Evolutionary conservation across 2,888 invertebrate species (phyloP).

Genomic region (Cephus pygmeus): DNA sequence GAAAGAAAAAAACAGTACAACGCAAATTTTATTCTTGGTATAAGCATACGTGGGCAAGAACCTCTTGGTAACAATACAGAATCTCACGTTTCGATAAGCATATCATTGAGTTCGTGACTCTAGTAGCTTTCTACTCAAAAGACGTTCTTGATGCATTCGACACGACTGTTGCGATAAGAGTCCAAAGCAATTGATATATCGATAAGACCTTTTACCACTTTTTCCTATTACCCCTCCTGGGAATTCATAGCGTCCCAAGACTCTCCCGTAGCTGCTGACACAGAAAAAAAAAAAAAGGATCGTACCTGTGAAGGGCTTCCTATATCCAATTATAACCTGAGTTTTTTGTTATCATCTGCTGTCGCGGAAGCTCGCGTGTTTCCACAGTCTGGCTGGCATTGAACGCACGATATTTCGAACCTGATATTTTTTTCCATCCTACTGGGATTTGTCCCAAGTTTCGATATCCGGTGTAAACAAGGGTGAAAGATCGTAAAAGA

Average conservation of each 20-base stretch:
- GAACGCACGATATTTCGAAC: not conserved
- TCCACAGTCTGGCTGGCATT: not conserved
- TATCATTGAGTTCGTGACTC: not conserved
- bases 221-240: not conserved
- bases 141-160: not conserved
- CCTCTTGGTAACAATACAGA: not conserved
- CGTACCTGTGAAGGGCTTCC: constrained; percentile 49
- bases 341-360: constrained; percentile 45
- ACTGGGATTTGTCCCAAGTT: not conserved
- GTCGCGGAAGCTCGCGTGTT: constrained; percentile 8
- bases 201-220: not conserved
- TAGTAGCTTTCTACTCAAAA: not conserved
- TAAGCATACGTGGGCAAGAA: not conserved
- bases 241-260: not conserved
- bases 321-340: constrained; percentile 57
- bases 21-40: not conserved
- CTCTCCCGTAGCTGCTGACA: constrained; percentile 44
- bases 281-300: constrained; percentile 53
- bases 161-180: not conserved
- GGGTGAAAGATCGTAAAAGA: not conserved
- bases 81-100: not conserved
- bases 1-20: not conserved
- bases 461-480: not conserved
- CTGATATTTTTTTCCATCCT: not conserved
- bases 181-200: not conserved